These are phyloP conservation scores for Lucilia cuprina DNA, from an alignment of 1,140 invertebrate genomes.

Conservation along the genomic window DNA sequence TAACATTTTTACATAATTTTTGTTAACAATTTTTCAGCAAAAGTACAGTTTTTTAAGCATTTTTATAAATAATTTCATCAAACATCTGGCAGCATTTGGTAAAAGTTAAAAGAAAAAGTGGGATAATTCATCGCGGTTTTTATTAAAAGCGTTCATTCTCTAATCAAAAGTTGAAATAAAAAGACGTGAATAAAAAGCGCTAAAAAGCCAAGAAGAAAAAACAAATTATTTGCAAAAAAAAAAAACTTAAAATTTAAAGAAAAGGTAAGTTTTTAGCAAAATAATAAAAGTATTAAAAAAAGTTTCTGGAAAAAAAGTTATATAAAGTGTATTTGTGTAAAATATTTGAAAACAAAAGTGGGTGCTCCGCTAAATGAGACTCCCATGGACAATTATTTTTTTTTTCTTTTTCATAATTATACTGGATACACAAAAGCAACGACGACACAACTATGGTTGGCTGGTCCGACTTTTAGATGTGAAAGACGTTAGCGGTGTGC, in stretches of 20 bases:
- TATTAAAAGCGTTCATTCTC: neutral
- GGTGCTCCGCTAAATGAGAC: conserved; percentile 31
- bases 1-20: neutral
- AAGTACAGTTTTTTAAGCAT: neutral
- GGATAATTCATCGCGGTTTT: conserved; percentile 1
- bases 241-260: neutral
- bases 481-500: conserved; percentile 8
- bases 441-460: neutral
- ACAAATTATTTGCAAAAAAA: neutral
- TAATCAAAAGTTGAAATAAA: neutral
- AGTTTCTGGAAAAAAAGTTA: neutral
- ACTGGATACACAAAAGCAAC: conserved; percentile 15
- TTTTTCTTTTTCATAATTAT: neutral
- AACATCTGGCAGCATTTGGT: neutral
- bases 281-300: neutral
- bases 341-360: neutral
- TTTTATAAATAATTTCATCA: neutral
- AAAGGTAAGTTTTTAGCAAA: neutral
- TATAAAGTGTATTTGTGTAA: neutral
- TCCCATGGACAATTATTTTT: conserved; percentile 24
- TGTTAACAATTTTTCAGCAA: neutral
- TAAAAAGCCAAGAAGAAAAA: neutral
- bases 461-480: neutral
- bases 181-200: neutral
- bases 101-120: neutral